Evolutionary conservation across 1,140 invertebrate genomes (phyloP).

Genomic region (Drosophila sucinea): DNA sequence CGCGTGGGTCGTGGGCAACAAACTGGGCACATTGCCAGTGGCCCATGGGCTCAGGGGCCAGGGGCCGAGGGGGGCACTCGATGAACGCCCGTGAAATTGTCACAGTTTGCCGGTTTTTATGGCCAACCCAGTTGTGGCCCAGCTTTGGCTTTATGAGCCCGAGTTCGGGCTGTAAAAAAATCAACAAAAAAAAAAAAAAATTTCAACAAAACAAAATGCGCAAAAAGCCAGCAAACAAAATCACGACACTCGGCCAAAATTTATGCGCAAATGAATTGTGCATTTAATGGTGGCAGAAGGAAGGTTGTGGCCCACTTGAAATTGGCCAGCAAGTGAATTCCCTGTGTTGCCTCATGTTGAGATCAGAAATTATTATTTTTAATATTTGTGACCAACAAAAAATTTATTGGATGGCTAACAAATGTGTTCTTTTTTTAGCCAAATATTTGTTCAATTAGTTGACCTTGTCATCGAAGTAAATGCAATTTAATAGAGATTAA

Average conservation of each 20-base stretch:
- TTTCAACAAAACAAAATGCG: constrained; percentile 37
- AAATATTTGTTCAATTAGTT: too few relatives aligned
- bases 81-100: constrained; percentile 64
- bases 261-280: constrained; percentile 75
- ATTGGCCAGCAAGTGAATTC: constrained; percentile 12
- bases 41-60: background rate
- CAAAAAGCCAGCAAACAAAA: background rate
- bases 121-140: constrained; percentile 30
- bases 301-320: constrained; percentile 24
- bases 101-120: constrained; percentile 72
- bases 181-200: background rate
- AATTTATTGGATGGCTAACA: too few relatives aligned
- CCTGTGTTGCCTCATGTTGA: background rate
- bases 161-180: constrained; percentile 52
- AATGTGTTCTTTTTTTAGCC: too few relatives aligned
- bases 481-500: too few relatives aligned
- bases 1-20: constrained; percentile 29
- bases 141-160: constrained; percentile 22
- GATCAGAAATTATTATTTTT: background rate
- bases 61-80: background rate
- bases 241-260: constrained; percentile 57
- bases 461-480: too few relatives aligned
- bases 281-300: constrained; percentile 61
- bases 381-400: background rate
- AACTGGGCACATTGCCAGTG: too few relatives aligned